Conservation (phyloP, 2,113 vertebrate genomes). For the Sisor rabdophorus region DNA sequence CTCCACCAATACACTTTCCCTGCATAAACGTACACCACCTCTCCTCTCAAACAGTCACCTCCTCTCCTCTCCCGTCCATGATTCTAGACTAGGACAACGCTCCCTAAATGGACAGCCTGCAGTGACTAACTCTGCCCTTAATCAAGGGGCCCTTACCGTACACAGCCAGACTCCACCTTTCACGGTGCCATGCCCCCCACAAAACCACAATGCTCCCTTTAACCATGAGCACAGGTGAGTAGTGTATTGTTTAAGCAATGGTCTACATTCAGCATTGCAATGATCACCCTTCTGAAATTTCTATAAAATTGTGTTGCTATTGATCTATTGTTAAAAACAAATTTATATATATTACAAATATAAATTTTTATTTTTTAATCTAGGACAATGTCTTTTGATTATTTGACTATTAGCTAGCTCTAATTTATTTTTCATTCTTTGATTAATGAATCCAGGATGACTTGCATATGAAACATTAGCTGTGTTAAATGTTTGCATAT, state of each 20-base stretch:
- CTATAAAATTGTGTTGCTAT: neutral
- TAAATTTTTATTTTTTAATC: too few relatives aligned
- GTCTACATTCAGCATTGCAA: neutral
- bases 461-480: too few relatives aligned
- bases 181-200: slow-evolving; percentile 77
- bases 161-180: slow-evolving; percentile 76
- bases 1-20: slow-evolving; percentile 56
- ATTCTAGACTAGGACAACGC: slow-evolving; percentile 42
- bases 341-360: too few relatives aligned
- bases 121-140: slow-evolving; percentile 48
- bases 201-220: slow-evolving; percentile 81
- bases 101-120: slow-evolving; percentile 59
- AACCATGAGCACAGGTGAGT: slow-evolving; percentile 85
- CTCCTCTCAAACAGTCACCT: slow-evolving; percentile 55
- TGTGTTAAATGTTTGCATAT: too few relatives aligned
- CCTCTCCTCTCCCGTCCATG: slow-evolving; percentile 58
- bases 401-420: too few relatives aligned
- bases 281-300: neutral
- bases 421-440: too few relatives aligned
- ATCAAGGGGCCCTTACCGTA: slow-evolving; percentile 58
- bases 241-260: too few relatives aligned
- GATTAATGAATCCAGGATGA: too few relatives aligned
- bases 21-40: slow-evolving; percentile 62
- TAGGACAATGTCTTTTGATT: too few relatives aligned
- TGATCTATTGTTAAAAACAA: too few relatives aligned